Percentiles rank a stretch among this genome's conserved stretches.
Evolutionary conservation across 2,113 vertebrate species (phyloP).

Genomic region (Eleginops maclovinus): DNA sequence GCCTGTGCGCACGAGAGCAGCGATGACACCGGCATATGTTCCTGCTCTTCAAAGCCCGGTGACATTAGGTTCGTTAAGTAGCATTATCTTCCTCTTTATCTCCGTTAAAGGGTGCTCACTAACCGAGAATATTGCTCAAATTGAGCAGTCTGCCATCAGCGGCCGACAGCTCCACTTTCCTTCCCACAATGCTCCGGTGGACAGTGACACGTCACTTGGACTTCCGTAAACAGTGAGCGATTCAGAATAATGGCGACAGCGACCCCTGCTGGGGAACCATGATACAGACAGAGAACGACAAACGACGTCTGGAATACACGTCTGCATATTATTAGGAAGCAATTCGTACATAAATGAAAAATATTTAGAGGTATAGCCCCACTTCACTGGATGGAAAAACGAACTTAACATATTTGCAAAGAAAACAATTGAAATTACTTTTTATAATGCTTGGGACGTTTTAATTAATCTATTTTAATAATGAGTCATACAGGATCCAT

Average conservation of each 20-base stretch:
- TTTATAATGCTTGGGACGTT: too few relatives aligned
- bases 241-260: conserved; percentile 37
- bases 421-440: too few relatives aligned
- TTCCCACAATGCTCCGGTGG: conserved; percentile 84
- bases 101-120: not conserved
- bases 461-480: too few relatives aligned
- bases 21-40: conserved; percentile 67
- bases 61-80: conserved; percentile 12
- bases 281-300: not conserved
- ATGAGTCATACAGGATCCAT: too few relatives aligned
- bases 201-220: conserved; percentile 87
- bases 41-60: conserved; percentile 20
- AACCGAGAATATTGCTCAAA: conserved; percentile 53
- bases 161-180: conserved; percentile 73
- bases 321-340: not conserved
- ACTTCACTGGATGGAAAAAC: too few relatives aligned
- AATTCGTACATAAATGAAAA: too few relatives aligned
- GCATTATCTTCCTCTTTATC: conserved; percentile 16
- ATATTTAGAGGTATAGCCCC: too few relatives aligned
- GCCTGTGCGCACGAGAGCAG: conserved; percentile 52
- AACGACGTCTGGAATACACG: not conserved
- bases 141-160: conserved; percentile 62
- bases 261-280: conserved; percentile 53
- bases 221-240: conserved; percentile 86
- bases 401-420: too few relatives aligned